phyloP scores from a whole-genome alignment of 2,797 vertebrate genomes.

The Emys orbicularis region DNA sequence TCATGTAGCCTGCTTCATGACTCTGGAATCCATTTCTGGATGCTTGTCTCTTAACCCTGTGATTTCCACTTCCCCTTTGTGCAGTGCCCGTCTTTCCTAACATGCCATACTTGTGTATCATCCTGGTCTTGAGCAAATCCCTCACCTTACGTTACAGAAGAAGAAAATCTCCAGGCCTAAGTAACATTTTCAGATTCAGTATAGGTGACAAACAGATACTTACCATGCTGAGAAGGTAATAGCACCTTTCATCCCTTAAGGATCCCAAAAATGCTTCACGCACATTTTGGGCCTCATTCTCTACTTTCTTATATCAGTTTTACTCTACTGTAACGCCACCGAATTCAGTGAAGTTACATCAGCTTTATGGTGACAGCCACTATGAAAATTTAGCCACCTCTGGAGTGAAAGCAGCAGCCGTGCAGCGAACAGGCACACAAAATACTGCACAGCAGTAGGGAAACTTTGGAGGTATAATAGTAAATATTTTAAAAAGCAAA shows the following conservation, averaged over 20 bases:
- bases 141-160: fast-evolving
- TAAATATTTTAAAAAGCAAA: not conserved
- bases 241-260: fast-evolving
- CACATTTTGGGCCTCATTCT: not conserved
- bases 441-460: not conserved
- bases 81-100: not conserved
- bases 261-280: not conserved
- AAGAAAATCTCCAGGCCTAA: fast-evolving
- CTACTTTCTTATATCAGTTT: not conserved
- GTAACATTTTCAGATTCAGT: fast-evolving
- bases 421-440: fast-evolving
- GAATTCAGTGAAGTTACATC: not conserved
- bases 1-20: conserved; percentile 2
- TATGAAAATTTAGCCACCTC: not conserved
- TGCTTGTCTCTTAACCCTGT: not conserved
- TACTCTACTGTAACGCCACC: not conserved
- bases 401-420: too few relatives aligned
- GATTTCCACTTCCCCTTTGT: not conserved
- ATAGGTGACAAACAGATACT: fast-evolving
- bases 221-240: not conserved
- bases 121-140: fast-evolving
- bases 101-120: not conserved
- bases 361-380: not conserved
- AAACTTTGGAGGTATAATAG: not conserved
- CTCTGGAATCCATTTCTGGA: not conserved